Percentiles rank a stretch among this genome's conserved stretches.
Evolutionary conservation across 2,797 vertebrate species (phyloP).

Genomic region (Rhinogobio ventralis): DNA sequence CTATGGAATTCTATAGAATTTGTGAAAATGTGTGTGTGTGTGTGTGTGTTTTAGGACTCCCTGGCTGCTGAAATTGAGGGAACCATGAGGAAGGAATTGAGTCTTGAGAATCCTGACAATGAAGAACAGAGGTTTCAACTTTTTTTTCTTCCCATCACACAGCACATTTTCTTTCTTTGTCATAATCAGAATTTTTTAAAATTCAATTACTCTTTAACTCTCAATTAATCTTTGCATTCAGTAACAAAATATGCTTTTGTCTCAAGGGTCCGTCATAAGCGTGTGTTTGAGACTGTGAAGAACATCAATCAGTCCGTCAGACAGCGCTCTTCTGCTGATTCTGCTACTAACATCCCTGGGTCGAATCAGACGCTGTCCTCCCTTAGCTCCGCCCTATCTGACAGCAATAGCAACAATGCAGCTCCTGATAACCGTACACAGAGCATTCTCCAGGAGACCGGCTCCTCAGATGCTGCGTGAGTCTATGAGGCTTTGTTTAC

Average conservation of each 20-base stretch:
- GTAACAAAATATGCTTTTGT: slow-evolving; percentile 14
- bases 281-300: slow-evolving; percentile 93
- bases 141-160: background rate
- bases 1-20: background rate
- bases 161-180: background rate
- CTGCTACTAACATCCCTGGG: slow-evolving; percentile 93
- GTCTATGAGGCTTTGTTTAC: background rate
- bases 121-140: slow-evolving; percentile 86
- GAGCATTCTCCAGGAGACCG: slow-evolving; percentile 89
- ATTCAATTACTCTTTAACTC: background rate
- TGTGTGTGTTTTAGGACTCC: slow-evolving; percentile 85
- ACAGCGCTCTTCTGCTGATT: slow-evolving; percentile 87
- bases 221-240: background rate
- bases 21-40: slow-evolving; percentile 44
- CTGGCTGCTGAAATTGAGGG: slow-evolving; percentile 98
- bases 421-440: slow-evolving; percentile 90
- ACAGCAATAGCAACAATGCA: slow-evolving; percentile 77
- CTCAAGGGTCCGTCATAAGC: slow-evolving; percentile 85
- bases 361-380: slow-evolving; percentile 92
- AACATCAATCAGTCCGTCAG: slow-evolving; percentile 91
- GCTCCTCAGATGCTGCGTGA: slow-evolving; percentile 79
- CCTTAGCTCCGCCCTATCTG: slow-evolving; percentile 85
- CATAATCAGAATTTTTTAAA: background rate
- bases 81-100: slow-evolving; percentile 95
- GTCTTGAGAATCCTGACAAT: slow-evolving; percentile 87